Evolutionary conservation across 2,113 vertebrate genomes (phyloP).

Genomic region (Willisornis vidua): DNA sequence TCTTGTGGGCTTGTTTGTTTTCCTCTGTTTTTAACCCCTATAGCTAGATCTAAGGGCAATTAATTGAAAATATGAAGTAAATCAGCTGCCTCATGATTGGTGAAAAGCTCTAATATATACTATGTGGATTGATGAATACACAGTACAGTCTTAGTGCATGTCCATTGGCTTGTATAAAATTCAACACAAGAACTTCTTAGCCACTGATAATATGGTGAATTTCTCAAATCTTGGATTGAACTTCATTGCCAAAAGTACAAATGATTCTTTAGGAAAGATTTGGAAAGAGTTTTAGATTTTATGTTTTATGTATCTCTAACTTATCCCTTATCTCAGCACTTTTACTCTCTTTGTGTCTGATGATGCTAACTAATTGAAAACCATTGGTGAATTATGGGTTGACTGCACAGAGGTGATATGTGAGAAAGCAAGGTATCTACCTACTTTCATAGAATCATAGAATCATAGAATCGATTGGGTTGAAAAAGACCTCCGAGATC

Average conservation of each 20-base stretch:
- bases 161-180: not conserved
- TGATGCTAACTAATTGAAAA: not conserved
- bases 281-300: not conserved
- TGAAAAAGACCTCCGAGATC: too few relatives aligned
- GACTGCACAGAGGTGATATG: not conserved
- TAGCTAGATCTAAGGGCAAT: not conserved
- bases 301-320: not conserved
- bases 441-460: not conserved
- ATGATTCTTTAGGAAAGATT: not conserved
- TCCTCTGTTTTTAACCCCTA: not conserved
- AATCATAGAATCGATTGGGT: too few relatives aligned
- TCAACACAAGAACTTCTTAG: not conserved
- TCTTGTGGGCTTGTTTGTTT: not conserved
- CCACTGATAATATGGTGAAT: not conserved
- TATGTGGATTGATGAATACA: not conserved
- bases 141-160: not conserved
- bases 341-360: not conserved
- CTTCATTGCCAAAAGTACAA: not conserved
- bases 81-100: not conserved
- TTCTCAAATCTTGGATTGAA: not conserved
- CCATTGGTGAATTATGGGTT: not conserved
- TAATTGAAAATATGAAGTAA: not conserved
- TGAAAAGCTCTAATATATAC: not conserved
- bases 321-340: not conserved
- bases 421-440: not conserved